Evolutionary conservation across 2,113 vertebrate species (phyloP).

Genomic region (Pachypanchax playfairii): DNA sequence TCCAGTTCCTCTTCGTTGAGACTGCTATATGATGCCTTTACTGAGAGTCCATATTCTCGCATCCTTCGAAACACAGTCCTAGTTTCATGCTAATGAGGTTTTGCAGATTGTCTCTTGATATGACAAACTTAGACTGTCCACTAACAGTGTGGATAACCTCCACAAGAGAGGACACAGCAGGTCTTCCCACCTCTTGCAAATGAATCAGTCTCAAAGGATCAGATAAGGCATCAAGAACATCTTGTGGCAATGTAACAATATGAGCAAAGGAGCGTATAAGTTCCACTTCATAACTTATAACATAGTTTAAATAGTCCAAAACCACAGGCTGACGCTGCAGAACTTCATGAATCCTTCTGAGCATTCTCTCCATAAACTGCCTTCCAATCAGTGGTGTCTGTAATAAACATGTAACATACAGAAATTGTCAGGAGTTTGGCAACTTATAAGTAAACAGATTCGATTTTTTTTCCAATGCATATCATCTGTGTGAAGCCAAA

Average conservation of each 20-base stretch:
- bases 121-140: neutral
- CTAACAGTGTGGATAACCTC: neutral
- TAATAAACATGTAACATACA: no score
- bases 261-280: neutral
- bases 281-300: neutral
- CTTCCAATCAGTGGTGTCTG: no score
- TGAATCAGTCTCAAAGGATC: neutral
- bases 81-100: neutral
- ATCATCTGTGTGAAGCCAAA: no score
- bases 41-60: no score
- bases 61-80: neutral
- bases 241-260: neutral
- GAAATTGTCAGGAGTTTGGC: no score
- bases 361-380: neutral
- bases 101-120: neutral
- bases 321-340: neutral
- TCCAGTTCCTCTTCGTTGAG: no score
- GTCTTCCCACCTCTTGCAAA: neutral
- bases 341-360: neutral
- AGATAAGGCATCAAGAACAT: neutral
- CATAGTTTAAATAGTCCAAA: neutral
- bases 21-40: no score
- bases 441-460: no score
- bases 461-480: no score
- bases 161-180: neutral